phyloP scores from a whole-genome alignment of 2,888 invertebrate genomes.

The Coelinius sp. region DNA sequence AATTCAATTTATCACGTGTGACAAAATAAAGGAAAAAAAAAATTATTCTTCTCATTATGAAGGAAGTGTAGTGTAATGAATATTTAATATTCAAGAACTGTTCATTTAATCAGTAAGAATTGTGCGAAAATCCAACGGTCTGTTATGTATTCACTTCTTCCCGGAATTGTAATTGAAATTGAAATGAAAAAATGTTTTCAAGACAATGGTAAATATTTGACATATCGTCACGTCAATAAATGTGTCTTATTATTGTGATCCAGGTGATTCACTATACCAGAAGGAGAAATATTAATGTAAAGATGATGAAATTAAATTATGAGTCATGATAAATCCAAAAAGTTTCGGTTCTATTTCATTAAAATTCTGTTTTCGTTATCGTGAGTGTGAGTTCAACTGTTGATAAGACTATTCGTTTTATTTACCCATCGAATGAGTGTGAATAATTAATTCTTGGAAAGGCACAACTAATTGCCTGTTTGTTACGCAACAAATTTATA shows the following conservation, averaged over 20 bases:
- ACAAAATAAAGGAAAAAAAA: too few species aligned
- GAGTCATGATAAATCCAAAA: background rate
- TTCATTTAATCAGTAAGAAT: background rate
- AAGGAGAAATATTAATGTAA: background rate
- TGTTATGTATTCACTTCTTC: background rate
- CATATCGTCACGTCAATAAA: background rate
- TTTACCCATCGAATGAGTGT: background rate
- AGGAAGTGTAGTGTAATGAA: background rate
- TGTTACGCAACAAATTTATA: background rate
- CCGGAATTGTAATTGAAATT: background rate
- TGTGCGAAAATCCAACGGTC: background rate
- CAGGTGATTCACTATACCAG: background rate
- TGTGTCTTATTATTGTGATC: background rate
- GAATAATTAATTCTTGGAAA: background rate
- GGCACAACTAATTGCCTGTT: background rate
- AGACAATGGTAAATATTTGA: background rate
- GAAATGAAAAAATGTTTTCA: background rate
- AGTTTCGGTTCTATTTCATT: background rate
- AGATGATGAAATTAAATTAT: background rate
- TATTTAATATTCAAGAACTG: background rate
- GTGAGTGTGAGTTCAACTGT: background rate
- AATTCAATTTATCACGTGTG: too few species aligned
- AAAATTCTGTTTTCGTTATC: too few species aligned
- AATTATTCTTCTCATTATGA: background rate
- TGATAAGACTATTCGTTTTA: background rate